Conservation (phyloP, 1,140 invertebrate species). For the Eumeta japonica region DNA sequence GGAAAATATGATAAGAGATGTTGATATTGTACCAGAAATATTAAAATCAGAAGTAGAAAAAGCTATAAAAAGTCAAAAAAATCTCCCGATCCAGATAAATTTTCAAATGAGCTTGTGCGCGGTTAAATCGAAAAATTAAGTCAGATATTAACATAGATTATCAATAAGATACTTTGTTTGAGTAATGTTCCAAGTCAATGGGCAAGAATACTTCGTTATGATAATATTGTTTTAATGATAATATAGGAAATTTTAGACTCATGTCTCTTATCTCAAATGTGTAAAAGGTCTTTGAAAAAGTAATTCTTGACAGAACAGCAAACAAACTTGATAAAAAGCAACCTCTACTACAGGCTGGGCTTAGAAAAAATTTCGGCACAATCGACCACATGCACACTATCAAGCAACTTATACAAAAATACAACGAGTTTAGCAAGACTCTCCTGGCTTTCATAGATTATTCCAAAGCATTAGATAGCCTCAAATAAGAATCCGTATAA, state of each 20-base stretch:
- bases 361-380: too few species aligned
- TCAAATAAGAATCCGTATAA: too few species aligned
- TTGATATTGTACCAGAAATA: slow-evolving; percentile 12
- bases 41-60: background rate
- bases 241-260: background rate
- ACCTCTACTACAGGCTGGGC: too few species aligned
- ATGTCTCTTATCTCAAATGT: slow-evolving; percentile 1
- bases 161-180: background rate
- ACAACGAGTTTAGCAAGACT: too few species aligned
- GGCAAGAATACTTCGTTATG: slow-evolving; percentile 3
- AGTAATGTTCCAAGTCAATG: background rate
- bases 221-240: slow-evolving; percentile 2
- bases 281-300: slow-evolving; percentile 4
- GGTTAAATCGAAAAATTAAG: background rate
- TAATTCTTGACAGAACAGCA: background rate
- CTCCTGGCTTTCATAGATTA: too few species aligned
- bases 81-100: too few species aligned
- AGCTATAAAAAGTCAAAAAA: too few species aligned
- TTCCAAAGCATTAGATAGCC: too few species aligned
- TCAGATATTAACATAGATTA: background rate
- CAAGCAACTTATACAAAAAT: too few species aligned
- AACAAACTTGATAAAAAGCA: background rate
- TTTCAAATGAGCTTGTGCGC: slow-evolving; percentile 1
- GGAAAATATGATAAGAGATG: too few species aligned
- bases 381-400: too few species aligned